Base-by-base conservation (phyloP, 2,888 invertebrate genomes). In the Drosophila nr. perissopoda region DNA sequence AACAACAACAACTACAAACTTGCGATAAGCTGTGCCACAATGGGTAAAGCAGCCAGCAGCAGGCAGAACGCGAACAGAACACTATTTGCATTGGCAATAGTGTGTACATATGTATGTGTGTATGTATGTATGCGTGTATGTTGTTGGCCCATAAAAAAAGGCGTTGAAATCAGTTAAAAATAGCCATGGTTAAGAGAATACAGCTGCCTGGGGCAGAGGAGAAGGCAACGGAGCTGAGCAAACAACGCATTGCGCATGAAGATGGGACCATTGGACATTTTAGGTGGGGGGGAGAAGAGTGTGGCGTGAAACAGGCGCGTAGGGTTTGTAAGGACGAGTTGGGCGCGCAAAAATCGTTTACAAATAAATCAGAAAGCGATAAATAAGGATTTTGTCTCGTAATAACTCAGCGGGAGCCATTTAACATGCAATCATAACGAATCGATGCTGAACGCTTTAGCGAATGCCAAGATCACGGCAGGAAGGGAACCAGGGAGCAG, bases 351-450 rank as follows among this genome's bases (percentile, higher is more conserved):
- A 90, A 90, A 91, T 90, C 91, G 90, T 89, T 90, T 91, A 91
- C 91, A 91, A 92, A 92, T 92, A 92, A 92, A 92, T 92, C 92
- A 92, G 92, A 91, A 91, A 92, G 92, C 92, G 92, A 92, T 92
- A 92, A 92, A 92, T 92, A 92, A 92, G 92, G 91, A 92, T 92
- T 92, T 92, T 92, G 92, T 92, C 92, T 92, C 92, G 92, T 92
- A 92, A 92, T 92, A 92, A 92, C 92, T 92, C 92, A 92, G 92
- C 92, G 90, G 92, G 92, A 92, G 91, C 90, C 91, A 91, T 91
- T 92, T 92, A 92, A 92, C 91, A 92, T 92, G 92, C 92, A 92
- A 91, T 92, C 91, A 91, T 91, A 91, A 91, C 91, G 91, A 91
- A 91, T 91, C 92, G 92, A 91, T 87, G 89, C 90, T 91, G 91